Conservation (phyloP, 92 coral and sea anemone species). For the Parazoanthus atlanticus region DNA sequence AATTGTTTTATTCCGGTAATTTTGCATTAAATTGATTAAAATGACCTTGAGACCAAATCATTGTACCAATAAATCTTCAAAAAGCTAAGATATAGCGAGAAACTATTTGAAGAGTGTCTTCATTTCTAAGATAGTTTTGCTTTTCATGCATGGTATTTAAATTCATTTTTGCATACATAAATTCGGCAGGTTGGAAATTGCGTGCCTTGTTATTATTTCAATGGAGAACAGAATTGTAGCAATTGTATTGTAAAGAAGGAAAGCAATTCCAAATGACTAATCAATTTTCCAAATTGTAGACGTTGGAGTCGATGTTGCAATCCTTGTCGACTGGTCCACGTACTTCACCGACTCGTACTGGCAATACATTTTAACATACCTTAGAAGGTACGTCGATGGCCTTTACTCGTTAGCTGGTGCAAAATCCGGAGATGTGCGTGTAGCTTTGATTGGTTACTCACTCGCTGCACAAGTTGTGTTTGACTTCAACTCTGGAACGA, state of each 20-base stretch:
- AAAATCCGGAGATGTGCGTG: slow-evolving; percentile 25
- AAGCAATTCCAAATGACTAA: background rate
- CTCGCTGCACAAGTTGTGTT: slow-evolving; percentile 28
- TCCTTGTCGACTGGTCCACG: slow-evolving; percentile 40
- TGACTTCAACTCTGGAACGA: slow-evolving; percentile 50
- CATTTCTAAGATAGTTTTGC: no score
- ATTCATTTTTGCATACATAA: no score
- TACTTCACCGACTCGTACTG: slow-evolving; percentile 39
- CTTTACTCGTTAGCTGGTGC: slow-evolving; percentile 7
- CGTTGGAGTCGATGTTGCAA: slow-evolving; percentile 18
- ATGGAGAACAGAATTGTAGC: no score
- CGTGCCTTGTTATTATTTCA: no score
- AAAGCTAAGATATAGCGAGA: no score
- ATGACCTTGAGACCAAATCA: no score
- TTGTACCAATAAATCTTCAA: no score
- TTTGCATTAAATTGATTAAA: no score
- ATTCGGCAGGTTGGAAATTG: no score
- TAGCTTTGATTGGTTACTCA: slow-evolving; percentile 40
- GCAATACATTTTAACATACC: slow-evolving; percentile 33
- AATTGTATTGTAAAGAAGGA: background rate
- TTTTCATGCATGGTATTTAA: no score
- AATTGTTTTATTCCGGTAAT: no score
- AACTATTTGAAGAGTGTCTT: no score
- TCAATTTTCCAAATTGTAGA: background rate
- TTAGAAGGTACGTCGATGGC: slow-evolving; percentile 22